Evolutionary conservation across 2,797 vertebrate species (phyloP), one percentile per base, ranked within the genome.

Genomic region (Rousettus madagascariensis): DNA sequence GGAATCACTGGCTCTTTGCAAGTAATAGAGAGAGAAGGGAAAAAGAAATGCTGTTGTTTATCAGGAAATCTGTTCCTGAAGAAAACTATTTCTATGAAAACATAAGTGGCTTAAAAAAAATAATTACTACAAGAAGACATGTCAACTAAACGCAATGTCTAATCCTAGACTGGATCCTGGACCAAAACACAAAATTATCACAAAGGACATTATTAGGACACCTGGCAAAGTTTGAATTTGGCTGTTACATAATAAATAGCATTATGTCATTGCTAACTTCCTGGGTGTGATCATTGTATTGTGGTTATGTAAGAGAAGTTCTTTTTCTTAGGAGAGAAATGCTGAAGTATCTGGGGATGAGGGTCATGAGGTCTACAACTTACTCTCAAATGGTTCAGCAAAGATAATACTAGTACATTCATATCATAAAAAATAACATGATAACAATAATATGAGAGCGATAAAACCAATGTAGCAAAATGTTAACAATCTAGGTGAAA

Each of bases 241-340:
- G 43, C 20, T 78, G 38, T 4, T 24, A 38, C 74, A 66, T 90
- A 90, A 95, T 59, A 63, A 88, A 90, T 57, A 85, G 30, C 49
- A 74, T 75, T 87, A 36, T 57, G 91, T 84, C 75, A 83, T 46
- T 16, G 1, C 26, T 85, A 82, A 95, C 95, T 92, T 95, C 94
- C 85, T 92, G 68, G 63, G 84, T 63, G 83, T 96, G 92, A 69
- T 66, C 79, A 90, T 7, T 95, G 41, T 46, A 41, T 49, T 80
- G 30, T 78, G 36, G 75, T 84, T 92, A 90, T 36, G 36, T 83
- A 82, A 90, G 79, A 88, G 38, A 95, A 72, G 41, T n/a, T 96
- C 75, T 68, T 94, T 57, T 90, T 94, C 66, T 95, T 90, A 53
- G 33, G 26, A 71, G 55, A 96, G 36, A 96, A 96, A 80, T 86